Evolutionary conservation across 1,140 invertebrate genomes (phyloP), one percentile per base, ranked within the genome.

Genomic region (Amphibalanus amphitrite): DNA sequence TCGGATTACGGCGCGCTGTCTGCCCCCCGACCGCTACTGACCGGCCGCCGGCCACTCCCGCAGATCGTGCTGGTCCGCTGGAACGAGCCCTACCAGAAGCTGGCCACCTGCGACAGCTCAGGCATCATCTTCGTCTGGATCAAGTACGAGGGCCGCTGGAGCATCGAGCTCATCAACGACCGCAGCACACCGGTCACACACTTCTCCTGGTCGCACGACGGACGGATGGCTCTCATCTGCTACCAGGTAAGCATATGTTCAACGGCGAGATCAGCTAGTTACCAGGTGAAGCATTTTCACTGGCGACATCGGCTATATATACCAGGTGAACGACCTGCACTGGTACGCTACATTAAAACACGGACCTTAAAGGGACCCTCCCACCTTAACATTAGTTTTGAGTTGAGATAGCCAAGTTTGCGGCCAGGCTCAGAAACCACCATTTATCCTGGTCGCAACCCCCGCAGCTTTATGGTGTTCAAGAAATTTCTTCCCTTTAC

Each of bases 91-190:
- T 98, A 97, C 81, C 95, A 98, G 81, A 98, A 98, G 80, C 79
- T 99, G 72, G 95, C 95, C 1, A 96, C 95, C 8, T 98, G 95
- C 82, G 97, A 98, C 83, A 93, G 90, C 76, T 95, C 92, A 0
- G 97, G 97, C 23, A 93, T 98, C 38, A 98, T 98, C 77, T 99
- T 98, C 81, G 94, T 99, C 8, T 98, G 97, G 96, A 97, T 97
- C 74, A 97, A 97, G 79, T 98, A 98, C 80, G 96, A 98, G 79
- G 95, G 95, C 13, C 85, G 95, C 23, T 99, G 96, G 96, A 97
- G 94, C 72, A 97, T 98, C 75, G 97, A 99, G 82, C 84, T 98
- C 70, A 98, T 99, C 77, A 99, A 99, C 80, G 97, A 99, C 82
- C 84, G 96, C 29, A 97, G 90, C 77, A 97, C 92, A 0, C 92